Base-by-base conservation (phyloP, 64 coral and sea anemone species). In the Montipora sp. region DNA sequence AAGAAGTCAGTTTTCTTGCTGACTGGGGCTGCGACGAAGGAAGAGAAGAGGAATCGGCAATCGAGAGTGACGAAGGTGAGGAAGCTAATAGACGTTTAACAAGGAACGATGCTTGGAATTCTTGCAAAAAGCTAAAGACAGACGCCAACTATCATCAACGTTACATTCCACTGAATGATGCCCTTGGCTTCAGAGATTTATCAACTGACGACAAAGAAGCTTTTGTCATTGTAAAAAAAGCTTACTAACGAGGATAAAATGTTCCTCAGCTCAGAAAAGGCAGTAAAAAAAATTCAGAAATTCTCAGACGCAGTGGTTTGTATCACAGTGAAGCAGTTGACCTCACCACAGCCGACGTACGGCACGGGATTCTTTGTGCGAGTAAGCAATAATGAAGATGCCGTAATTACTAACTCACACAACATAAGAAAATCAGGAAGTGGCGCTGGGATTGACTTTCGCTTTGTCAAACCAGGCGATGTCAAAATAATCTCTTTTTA, bases 381-480 rank as follows among this genome's bases (percentile, higher is more conserved):
- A 1, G 75, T 80, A 8, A 47, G 15, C 50, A 63, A 91, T 65
- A 74, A 75, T 12, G 66, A 91, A 73, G 48, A 73, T 67, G 80
- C 65, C 74, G 90, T 91, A 20, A 91, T 91, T 84, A 91, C 90
- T 24, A 91, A 91, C 44, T 84, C 90, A 13, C 90, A 84, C 43
- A 91, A 48, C 80, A 84, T 91, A 18, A 3, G 80, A 46, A 84
- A 21, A 4, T 48, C 78, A 47, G 44, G 22, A 15, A 84, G 80
- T 50, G 90, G 80, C 47, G 15, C 16, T 6, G 90, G 90, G 13
- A 49, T 91, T 23, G 48, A 91, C 23, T 84, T 91, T 83, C 77
- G 60, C 46, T 4, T 71, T 8, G 90, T 84, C 63, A 22, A 91
- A 83, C 48, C 79, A 63, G 10, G 20, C 2, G 12, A 91, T 58